These are phyloP conservation scores for Margaritifera margaritifera DNA, from an alignment of 2,888 invertebrate genomes.

Conservation along the genomic window DNA sequence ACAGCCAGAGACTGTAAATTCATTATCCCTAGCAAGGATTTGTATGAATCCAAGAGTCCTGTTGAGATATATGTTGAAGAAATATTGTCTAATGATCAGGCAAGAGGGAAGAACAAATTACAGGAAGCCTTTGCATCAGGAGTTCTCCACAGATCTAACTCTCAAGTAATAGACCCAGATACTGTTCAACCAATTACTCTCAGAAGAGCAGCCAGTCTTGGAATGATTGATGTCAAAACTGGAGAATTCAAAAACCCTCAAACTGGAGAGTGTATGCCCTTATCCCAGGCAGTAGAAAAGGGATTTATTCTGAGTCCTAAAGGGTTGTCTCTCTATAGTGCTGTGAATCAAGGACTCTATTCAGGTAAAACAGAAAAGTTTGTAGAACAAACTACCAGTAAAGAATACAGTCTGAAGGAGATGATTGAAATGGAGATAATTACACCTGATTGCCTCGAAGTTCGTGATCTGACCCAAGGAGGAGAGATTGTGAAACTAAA, in stretches of 20 bases:
- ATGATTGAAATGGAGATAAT: constrained; percentile 69
- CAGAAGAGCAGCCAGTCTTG: constrained; percentile 73
- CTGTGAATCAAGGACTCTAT: constrained; percentile 72
- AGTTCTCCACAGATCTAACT: constrained; percentile 59
- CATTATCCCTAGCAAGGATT: constrained; percentile 31
- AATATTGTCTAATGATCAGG: constrained; percentile 49
- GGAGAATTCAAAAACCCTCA: constrained; percentile 66
- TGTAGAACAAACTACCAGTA: constrained; percentile 50
- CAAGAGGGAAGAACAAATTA: constrained; percentile 47
- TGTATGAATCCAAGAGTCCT: constrained; percentile 45
- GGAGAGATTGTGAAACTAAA: constrained; percentile 79
- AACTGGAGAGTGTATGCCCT: constrained; percentile 58
- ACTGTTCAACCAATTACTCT: constrained; percentile 61
- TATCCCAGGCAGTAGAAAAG: constrained; percentile 59
- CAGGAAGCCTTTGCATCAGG: constrained; percentile 64
- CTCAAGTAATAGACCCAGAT: constrained; percentile 66
- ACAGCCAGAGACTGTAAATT: constrained; percentile 75
- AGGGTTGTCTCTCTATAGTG: constrained; percentile 61
- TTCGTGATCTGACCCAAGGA: constrained; percentile 56
- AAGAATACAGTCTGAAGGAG: constrained; percentile 67
- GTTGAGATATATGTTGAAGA: constrained; percentile 63
- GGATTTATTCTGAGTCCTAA: constrained; percentile 64
- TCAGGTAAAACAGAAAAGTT: constrained; percentile 71
- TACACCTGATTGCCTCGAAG: constrained; percentile 50
- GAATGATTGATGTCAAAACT: constrained; percentile 71